Base-by-base conservation (phyloP, 2,888 invertebrate genomes). In the Hyposoter didymator region DNA sequence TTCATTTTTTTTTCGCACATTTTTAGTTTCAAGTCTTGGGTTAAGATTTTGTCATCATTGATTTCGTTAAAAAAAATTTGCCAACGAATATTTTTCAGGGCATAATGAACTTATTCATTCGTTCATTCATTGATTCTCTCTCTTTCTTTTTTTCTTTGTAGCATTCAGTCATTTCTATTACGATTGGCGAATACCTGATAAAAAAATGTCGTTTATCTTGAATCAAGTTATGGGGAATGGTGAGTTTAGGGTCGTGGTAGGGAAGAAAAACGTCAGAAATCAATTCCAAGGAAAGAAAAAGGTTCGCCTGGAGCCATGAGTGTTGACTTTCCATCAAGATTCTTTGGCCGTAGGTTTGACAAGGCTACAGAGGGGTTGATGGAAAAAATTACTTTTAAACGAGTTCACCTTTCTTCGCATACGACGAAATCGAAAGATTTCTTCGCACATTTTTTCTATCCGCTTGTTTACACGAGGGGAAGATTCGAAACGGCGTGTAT, bases 291-390 rank as follows among this genome's bases (percentile, higher is more conserved):
- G 66, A 43, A 35, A 49, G 32, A 66, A 10, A 67, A 76, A 49
- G 14, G 28, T 52, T 73, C 12, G 73, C 35, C 59, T 22, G 45
- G 39, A 32, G 52, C 39, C 43, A 19, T 39, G 1, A 17, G 62
- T 73, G 73, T 80, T 80, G 80, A 74, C 73, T 66, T 66, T 73
- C 73, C 73, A 74, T 66, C 80, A 43, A 43, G 52, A 39, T 73
- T 35, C 72, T 72, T 72, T 79, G 5, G 52, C 52, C 66, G 22
- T 62, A 35, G 55, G 8, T 80, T 43, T 28, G 39, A 52, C 76
- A 52, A 67, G 43, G 67, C 52, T 35, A 67, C 39, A 28, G n/a
- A 52, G 52, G 39, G n/a, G 35, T 70, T 6, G 64, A 47, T 32
- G 32, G 35, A 47, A 45, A 49, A 69, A 64, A 19, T 10, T 17